Percentiles rank a stretch among this genome's conserved stretches.
phyloP scores from a whole-genome alignment of 2,797 vertebrate species.

The Ciconia nigra region DNA sequence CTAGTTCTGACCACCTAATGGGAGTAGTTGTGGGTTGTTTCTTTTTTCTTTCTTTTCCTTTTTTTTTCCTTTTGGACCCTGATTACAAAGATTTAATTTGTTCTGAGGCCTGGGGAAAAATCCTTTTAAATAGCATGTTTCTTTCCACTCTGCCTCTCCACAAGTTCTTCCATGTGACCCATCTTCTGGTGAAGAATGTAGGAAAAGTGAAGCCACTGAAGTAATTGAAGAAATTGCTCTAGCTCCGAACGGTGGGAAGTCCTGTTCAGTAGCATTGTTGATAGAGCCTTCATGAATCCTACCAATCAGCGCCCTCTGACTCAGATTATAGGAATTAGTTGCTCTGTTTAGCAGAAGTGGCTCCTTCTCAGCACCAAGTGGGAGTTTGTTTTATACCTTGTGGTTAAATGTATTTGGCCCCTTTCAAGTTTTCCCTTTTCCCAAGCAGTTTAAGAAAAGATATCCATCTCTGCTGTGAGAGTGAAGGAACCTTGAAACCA shows the following conservation, averaged over 20 bases:
- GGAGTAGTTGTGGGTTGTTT: slow-evolving; percentile 18
- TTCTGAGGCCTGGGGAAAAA: slow-evolving; percentile 30
- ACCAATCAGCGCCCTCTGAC: slow-evolving; percentile 19
- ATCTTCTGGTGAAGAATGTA: not conserved
- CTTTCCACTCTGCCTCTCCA: slow-evolving; percentile 49
- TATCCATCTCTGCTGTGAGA: not conserved
- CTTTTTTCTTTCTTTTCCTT: not conserved
- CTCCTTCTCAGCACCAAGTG: slow-evolving; percentile 39
- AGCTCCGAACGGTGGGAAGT: slow-evolving; percentile 17
- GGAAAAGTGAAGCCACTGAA: slow-evolving; percentile 55
- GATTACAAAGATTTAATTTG: slow-evolving; percentile 43
- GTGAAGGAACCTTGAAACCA: not conserved
- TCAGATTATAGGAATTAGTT: slow-evolving; percentile 39
- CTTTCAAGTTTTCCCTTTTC: slow-evolving; percentile 14
- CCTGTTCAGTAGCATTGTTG: slow-evolving; percentile 15
- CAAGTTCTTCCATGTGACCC: slow-evolving; percentile 57
- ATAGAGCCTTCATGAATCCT: not conserved
- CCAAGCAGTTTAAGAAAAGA: not conserved
- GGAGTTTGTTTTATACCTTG: slow-evolving; percentile 14
- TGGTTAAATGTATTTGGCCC: not conserved
- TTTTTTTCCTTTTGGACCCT: not conserved
- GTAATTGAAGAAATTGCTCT: slow-evolving; percentile 43
- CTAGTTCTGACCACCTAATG: slow-evolving; percentile 33
- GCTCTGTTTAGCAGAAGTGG: slow-evolving; percentile 19
- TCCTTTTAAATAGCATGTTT: slow-evolving; percentile 50